Evolutionary conservation across 2,797 vertebrate species (phyloP).

Genomic region (Pogoniulus pusillus): DNA sequence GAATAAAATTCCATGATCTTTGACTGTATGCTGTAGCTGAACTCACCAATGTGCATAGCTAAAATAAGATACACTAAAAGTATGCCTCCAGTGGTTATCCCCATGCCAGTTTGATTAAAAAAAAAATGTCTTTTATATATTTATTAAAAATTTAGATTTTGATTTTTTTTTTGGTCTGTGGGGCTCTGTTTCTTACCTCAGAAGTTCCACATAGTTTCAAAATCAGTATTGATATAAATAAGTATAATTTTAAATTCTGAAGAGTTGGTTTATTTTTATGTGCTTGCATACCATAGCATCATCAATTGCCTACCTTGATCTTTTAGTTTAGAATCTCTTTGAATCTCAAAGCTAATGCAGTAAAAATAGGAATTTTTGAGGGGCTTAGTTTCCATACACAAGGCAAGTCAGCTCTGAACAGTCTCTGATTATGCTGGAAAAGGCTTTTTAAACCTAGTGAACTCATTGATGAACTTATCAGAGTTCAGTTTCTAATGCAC

Average conservation of each 20-base stretch:
- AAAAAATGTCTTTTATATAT: not conserved
- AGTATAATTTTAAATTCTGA: not conserved
- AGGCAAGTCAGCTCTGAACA: not conserved
- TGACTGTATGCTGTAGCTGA: not conserved
- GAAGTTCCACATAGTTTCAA: too few species aligned
- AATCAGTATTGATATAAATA: not conserved
- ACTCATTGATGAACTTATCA: not conserved
- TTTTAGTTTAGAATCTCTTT: not conserved
- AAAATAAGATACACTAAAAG: not conserved
- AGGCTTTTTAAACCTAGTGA: not conserved
- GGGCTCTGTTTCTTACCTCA: too few species aligned
- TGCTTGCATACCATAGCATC: not conserved
- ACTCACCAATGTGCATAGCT: not conserved
- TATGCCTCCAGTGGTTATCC: not conserved
- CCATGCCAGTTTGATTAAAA: not conserved
- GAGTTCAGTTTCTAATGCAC: not conserved
- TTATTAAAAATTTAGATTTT: not conserved
- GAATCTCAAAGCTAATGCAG: not conserved
- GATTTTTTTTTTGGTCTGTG: too few species aligned
- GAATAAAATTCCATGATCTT: not conserved
- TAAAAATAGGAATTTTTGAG: not conserved
- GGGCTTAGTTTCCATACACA: fast-evolving
- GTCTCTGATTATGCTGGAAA: not conserved
- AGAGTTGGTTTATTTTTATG: not conserved
- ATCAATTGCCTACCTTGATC: not conserved